Evolutionary conservation across 2,888 invertebrate genomes (phyloP).

Genomic region (Lordiphosa fenestrarum): DNA sequence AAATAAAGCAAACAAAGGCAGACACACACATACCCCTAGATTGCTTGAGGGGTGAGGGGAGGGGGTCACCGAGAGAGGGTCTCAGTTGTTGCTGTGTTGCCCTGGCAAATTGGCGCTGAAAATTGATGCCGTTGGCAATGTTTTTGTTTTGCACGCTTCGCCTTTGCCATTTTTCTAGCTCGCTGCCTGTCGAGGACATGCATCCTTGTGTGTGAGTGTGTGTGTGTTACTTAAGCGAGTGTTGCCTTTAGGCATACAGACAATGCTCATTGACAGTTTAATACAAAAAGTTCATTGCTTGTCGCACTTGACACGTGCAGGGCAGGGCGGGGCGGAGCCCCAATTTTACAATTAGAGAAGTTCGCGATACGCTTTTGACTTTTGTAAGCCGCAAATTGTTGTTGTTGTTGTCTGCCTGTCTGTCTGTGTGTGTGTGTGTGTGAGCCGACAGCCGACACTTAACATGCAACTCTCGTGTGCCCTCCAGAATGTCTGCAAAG

Average conservation of each 20-base stretch:
- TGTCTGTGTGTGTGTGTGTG: conserved; percentile 8
- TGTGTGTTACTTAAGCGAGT: conserved; percentile 10
- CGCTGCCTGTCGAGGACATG: conserved; percentile 26
- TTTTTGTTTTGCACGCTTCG: conserved; percentile 40
- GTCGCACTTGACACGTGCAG: conserved; percentile 39
- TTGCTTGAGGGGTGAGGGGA: conserved; percentile 17
- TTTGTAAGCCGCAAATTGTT: conserved; percentile 29
- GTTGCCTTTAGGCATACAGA: conserved; percentile 8
- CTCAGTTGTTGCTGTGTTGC: conserved; percentile 35
- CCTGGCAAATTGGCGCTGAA: conserved; percentile 50
- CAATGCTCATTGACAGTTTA: conserved; percentile 42
- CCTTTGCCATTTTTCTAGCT: conserved; percentile 39
- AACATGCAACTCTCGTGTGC: conserved; percentile 36
- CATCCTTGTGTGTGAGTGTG: conserved; percentile 4
- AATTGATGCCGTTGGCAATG: conserved; percentile 50
- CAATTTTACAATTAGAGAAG: conserved; percentile 46
- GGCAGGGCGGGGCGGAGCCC: not conserved
- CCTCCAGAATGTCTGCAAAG: conserved; percentile 33
- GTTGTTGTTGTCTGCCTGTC: not conserved
- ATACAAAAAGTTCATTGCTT: conserved; percentile 43
- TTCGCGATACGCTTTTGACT: conserved; percentile 33
- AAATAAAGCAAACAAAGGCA: conserved; percentile 52
- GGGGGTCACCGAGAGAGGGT: conserved; percentile 7
- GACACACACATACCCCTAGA: conserved; percentile 41
- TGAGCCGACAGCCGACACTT: conserved; percentile 24